Conservation (phyloP, 2,797 vertebrate species). For the Mus caroli region DNA sequence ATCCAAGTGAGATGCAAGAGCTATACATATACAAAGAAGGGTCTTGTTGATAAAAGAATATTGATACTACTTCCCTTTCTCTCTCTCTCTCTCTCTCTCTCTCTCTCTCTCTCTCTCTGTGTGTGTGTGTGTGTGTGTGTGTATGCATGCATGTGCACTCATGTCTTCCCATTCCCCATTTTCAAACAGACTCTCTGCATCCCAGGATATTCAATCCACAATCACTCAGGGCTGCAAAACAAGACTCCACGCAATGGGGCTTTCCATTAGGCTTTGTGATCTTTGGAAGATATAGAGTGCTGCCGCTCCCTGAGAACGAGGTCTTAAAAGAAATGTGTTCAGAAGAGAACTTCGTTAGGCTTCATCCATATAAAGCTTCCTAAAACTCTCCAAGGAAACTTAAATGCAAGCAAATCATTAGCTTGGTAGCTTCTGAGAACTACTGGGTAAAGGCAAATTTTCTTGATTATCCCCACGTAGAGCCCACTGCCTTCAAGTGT, state of each 20-base stretch:
- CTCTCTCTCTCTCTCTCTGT: no score
- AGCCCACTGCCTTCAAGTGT: constrained; percentile 67
- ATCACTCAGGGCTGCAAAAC: background rate
- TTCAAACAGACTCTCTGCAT: background rate
- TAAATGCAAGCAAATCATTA: constrained; percentile 60
- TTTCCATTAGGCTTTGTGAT: background rate
- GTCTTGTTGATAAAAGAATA: background rate
- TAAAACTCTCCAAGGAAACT: constrained; percentile 68
- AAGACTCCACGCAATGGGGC: background rate
- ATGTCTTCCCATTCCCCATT: background rate
- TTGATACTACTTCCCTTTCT: background rate
- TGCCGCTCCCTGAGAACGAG: constrained; percentile 27
- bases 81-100: background rate
- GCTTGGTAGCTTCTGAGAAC: constrained; percentile 64
- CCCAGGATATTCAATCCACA: no score
- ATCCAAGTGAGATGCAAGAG: fast-evolving
- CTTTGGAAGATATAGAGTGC: background rate
- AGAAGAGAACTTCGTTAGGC: constrained; percentile 33
- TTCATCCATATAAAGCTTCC: constrained; percentile 57
- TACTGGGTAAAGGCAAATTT: constrained; percentile 69
- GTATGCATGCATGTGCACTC: fast-evolving
- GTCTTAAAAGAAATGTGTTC: constrained; percentile 60
- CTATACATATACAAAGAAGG: background rate
- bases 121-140: background rate
- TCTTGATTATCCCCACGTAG: constrained; percentile 72